Evolutionary conservation across 2,888 invertebrate species (phyloP).

Genomic region (Eudasyphora cyanicolor): DNA sequence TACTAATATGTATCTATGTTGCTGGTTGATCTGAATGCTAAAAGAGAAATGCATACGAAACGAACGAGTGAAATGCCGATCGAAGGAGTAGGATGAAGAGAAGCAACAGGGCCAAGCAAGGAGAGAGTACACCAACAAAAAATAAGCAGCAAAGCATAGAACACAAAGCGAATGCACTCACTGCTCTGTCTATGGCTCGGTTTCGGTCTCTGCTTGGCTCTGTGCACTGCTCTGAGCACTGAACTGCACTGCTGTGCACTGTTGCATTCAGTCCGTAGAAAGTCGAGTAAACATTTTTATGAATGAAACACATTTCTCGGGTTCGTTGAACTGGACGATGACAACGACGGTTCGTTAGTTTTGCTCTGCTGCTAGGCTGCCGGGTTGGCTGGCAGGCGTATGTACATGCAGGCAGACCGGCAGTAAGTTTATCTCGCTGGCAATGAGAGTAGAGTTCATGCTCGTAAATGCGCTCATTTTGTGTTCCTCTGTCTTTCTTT

Average conservation of each 20-base stretch:
- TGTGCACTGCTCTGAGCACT: neutral
- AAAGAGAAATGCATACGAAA: neutral
- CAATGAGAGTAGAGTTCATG: slow-evolving; percentile 52
- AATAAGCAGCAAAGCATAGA: neutral
- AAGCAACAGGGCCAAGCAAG: neutral
- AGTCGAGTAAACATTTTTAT: slow-evolving; percentile 75
- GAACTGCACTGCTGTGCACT: no score
- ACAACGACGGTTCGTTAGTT: slow-evolving; percentile 42
- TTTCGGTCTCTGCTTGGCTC: neutral
- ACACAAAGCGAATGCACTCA: neutral
- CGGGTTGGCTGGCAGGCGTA: slow-evolving; percentile 1
- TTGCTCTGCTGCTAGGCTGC: slow-evolving; percentile 15
- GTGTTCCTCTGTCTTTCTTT: slow-evolving; percentile 18
- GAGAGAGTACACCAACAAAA: neutral
- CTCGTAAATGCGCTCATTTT: slow-evolving; percentile 39
- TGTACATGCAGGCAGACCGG: neutral
- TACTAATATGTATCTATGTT: no score
- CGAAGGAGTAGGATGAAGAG: neutral
- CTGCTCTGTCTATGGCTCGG: neutral
- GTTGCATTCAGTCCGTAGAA: slow-evolving; percentile 56
- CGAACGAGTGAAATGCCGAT: slow-evolving; percentile 14
- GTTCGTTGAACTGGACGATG: slow-evolving; percentile 72
- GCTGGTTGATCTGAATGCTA: neutral
- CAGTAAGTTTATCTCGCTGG: slow-evolving; percentile 18
- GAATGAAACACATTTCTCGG: slow-evolving; percentile 73